Conservation (phyloP, 2,113 vertebrate species). For the Phalacrocorax brasilianus region DNA sequence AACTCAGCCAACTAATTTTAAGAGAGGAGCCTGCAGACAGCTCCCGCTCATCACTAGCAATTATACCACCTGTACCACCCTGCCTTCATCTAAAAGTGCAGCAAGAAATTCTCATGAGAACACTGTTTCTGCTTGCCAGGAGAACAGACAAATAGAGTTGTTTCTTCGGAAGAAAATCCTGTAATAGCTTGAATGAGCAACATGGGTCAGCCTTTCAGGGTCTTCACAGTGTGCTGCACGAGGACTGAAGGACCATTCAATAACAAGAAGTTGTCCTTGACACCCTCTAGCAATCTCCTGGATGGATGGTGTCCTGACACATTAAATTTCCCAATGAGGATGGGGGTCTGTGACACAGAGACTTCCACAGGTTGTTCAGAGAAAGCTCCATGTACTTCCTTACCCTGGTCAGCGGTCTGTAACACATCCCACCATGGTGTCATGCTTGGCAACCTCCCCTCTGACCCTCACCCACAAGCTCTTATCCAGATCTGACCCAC, state of each 20-base stretch:
- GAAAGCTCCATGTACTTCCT: not conserved
- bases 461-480: not conserved
- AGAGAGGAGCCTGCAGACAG: not conserved
- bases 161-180: not conserved
- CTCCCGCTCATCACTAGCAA: not conserved
- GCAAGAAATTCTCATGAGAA: not conserved
- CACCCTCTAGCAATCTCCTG: not conserved
- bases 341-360: not conserved
- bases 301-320: not conserved
- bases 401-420: not conserved
- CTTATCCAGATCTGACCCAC: accelerated
- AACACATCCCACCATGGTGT: not conserved
- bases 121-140: not conserved
- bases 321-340: not conserved
- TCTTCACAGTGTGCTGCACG: not conserved
- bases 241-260: not conserved
- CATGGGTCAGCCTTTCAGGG: not conserved
- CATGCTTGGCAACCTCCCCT: not conserved
- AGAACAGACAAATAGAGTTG: not conserved
- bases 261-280: not conserved
- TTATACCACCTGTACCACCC: not conserved
- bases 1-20: not conserved
- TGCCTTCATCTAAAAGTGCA: not conserved
- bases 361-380: not conserved
- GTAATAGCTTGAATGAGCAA: not conserved